Evolutionary conservation across 1,140 invertebrate genomes (phyloP), one percentile per base, ranked within the genome.

Genomic region (Aphaenogaster ashmeadi): DNA sequence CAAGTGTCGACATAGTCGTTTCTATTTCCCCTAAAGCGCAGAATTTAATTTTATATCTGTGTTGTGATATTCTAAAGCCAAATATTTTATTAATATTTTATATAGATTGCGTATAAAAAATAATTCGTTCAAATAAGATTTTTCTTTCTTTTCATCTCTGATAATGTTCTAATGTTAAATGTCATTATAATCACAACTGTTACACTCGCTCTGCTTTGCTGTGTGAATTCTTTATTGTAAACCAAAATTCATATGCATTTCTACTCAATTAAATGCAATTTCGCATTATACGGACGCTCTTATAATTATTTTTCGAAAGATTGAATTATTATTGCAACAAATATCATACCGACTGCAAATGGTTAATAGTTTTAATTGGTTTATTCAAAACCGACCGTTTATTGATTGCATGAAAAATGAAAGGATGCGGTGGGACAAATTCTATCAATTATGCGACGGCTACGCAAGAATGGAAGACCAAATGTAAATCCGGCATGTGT

Each of bases 401-500:
- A 44, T 67, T 33, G 60, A 33, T 8, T 11, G 33, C 18, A 44
- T 67, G 36, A 36, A 56, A 41, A 62, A 47, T 4, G 33, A 54
- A 71, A 71, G 18, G 36, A 69, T 21, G 36, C 7, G 44, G 18
- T 33, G 54, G 27, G 9, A 50, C 3, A 33, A 75, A 72, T 36
- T 41, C 27, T 47, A 84, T 84, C 27, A 75, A 60, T 84, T 84
- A 84, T 84, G 52, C 69, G 69, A 84, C n/a, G 52, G 4, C 54
- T 66, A 41, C 54, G 69, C 80, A 41, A 36, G 54, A 84, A 75
- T 84, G 41, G 27, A 84, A 60, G 69, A 84, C 33, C 56, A 36
- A 89, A 79, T 86, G 56, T 84, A 86, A 86, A 86, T 62, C 44
- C 21, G 38, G 47, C 41, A 79, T 64, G 50, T 56, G 77, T 89